Evolutionary conservation across 2,113 vertebrate species (phyloP), one percentile per base, ranked within the genome.

Genomic region (Neolamprologus tretocephalus): DNA sequence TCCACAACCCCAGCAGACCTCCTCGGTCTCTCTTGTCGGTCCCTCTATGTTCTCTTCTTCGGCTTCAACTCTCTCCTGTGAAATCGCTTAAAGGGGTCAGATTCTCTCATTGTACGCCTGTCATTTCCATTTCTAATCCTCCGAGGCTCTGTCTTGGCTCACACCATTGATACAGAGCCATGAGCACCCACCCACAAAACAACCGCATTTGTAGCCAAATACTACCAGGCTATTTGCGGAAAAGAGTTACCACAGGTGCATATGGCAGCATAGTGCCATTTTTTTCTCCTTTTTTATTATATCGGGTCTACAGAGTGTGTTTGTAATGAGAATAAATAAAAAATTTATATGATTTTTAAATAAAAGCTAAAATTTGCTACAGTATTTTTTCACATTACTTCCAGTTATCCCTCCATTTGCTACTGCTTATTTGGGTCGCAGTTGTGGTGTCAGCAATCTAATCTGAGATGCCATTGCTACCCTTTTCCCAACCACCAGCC

Each of bases 61-160:
- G 3, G 8, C 63, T 28, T 63, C 81, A 80, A 81, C 57, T 83
- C 63, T 90, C 73, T 81, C 54, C 83, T 90, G 85, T 88, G 58
- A 90, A 94, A 91, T 63, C 58, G 47, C 86, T 87, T 87, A 42
- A 92, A 93, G 85, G 86, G 87, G 87, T 94, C 91, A 88, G 19
- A 90, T 88, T 90, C 81, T 87, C 66, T 71, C 71, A 87, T 84
- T 91, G 78, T 79, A 57, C 13, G 63, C 86, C 42, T 92, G 91
- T 93, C 91, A 85, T 88, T 90, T 92, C 84, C 89, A 88, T 94
- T 94, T 87, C 86, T 91, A 88, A 92, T 85, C 91, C 89, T 90
- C 82, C 16, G 1, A 88, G 86, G 83, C 86, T n/a, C 35, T 33
- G 79, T 85, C 81, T 90, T 91, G 87, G 93, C 92, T 93, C 89